Conservation (phyloP, 2,888 invertebrate genomes). For the Agrotis ipsilon region DNA sequence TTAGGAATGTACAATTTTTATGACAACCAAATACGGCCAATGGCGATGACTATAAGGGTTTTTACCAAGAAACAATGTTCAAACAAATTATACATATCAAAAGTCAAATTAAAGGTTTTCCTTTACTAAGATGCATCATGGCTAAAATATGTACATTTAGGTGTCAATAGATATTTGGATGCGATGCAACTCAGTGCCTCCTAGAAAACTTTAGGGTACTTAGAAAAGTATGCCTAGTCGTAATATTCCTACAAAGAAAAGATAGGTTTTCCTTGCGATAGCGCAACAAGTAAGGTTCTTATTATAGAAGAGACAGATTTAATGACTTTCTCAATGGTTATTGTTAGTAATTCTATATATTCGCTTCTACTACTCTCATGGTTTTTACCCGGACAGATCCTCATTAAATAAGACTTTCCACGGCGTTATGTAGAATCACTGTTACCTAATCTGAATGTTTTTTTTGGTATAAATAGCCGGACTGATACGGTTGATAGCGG, state of each 20-base stretch:
- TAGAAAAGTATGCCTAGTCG: background rate
- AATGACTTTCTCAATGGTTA: background rate
- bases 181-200: background rate
- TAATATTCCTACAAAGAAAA: background rate
- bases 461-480: slow-evolving; percentile 54
- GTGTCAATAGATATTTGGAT: background rate
- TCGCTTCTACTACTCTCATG: background rate
- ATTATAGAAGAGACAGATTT: no score
- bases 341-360: background rate
- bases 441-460: slow-evolving; percentile 60
- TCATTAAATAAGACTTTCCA: slow-evolving; percentile 10
- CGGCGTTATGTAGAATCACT: slow-evolving; percentile 41
- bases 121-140: slow-evolving; percentile 9
- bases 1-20: background rate
- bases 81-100: background rate
- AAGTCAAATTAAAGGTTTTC: slow-evolving; percentile 19
- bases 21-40: background rate
- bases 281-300: background rate
- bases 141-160: slow-evolving; percentile 10
- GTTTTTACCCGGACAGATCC: background rate
- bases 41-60: slow-evolving; percentile 5
- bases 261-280: background rate
- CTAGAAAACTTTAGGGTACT: background rate
- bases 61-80: slow-evolving; percentile 6
- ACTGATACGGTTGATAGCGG: slow-evolving; percentile 59